Base-by-base conservation (phyloP, 2,888 invertebrate species). In the Chromoteleia sp. region DNA sequence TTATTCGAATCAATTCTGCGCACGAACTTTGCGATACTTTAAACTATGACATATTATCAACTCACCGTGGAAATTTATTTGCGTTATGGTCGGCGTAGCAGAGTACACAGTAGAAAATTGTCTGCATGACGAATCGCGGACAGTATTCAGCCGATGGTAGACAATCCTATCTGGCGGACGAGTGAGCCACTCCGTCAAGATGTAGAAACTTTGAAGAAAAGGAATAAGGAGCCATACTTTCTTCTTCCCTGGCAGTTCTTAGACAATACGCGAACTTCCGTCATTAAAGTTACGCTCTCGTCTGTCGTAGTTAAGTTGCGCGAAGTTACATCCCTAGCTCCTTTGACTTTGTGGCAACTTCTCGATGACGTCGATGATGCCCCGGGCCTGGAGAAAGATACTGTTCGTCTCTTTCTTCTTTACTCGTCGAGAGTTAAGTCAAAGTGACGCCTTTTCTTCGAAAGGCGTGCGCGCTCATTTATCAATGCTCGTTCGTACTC, bases 211-310 rank as follows among this genome's bases (percentile, higher is more conserved):
- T 89, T 89, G 88, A 83, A 74, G 82, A 78, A 85, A 81, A 81
- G 80, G 77, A 71, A 80, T 71, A 81, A 85, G 83, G 87, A 89
- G 85, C 83, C 83, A 77, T 83, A 87, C 87, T 89, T 89, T 90
- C 89, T 88, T 89, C 89, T 86, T 89, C 83, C 81, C 17, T 77
- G 70, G 79, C 84, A 86, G 85, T 88, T 88, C 87, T 88, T 87
- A 88, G 90, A 90, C 90, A 90, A 90, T 89, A 86, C 87, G 70
- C 85, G 78, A 90, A 90, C 90, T 90, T 90, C 87, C 85, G 88
- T 89, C 89, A 90, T 90, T 90, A 90, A 90, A 90, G 90, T 90
- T 90, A 89, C 85, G 85, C 83, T 85, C 86, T 84, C 84, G 80
- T 76, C 85, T 73, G 81, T 82, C 84, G 79, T 77, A 84, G 84